Base-by-base conservation (phyloP, 1,140 invertebrate species). In the Platyscapa corneri region DNA sequence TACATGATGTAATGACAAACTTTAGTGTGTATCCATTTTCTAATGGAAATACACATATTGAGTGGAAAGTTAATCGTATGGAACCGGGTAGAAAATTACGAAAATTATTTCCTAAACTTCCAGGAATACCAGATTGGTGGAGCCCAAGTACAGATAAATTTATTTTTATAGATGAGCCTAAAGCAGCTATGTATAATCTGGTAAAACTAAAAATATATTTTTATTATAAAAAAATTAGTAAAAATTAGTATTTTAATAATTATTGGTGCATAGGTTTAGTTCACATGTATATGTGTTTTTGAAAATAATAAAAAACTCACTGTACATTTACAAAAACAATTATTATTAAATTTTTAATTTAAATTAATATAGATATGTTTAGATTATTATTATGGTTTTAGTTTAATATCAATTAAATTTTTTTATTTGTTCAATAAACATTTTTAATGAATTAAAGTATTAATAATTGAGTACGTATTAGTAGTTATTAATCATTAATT, bases 11-110 rank as follows among this genome's bases (percentile, higher is more conserved):
- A 27, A 90, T 91, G 89, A 75, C 88, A 83, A 89, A 87, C 85
- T 46, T 91, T 60, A 88, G 91, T 82, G 12, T 80, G 39, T 86
- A 89, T 89, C 87, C 79, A 49, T 88, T 91, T 0, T 20, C 86
- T 49, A 85, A 87, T 60, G 87, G 89, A 34, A 86, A 91, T 85
- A 87, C 89, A 67, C 94, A 94, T 88, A 87, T 94, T 74, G 89
- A 88, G 46, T 95, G 96, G 96, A 95, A 95, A 92, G 94, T 97
- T n/a, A 96, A 96, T 90, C 94, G 95, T 88, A 95, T 96, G 91
- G 93, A 94, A 89, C 93, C 95, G 65, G 95, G 95, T 82, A 94
- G 95, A 92, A 90, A 95, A 86, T 87, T 97, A 49, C 90, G 96
- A 84, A 93, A 94, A 90, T 86, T 95, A 83, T 96, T 97, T 92